These are phyloP conservation scores for Fragum whitleyi DNA, from an alignment of 2,888 invertebrate species.

Conservation along the genomic window DNA sequence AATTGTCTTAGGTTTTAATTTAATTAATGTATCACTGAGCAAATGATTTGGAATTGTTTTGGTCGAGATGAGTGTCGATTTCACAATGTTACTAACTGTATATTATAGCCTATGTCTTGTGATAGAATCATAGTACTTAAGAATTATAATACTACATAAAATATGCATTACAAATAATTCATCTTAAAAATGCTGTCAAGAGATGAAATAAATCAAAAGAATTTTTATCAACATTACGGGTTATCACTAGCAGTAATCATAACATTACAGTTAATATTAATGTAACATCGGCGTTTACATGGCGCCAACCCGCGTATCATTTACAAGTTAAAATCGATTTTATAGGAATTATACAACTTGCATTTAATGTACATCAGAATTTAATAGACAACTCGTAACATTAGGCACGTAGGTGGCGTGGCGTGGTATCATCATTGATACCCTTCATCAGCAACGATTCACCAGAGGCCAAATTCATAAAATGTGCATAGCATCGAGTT, in stretches of 20 bases:
- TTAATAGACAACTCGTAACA: constrained; percentile 6
- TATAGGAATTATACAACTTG: neutral
- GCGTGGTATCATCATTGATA: too few relatives aligned
- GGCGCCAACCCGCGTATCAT: constrained; percentile 38
- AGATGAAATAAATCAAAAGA: constrained; percentile 20
- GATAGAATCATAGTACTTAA: too few relatives aligned
- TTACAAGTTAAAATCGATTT: constrained; percentile 1
- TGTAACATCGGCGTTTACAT: constrained; percentile 30
- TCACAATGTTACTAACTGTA: too few relatives aligned
- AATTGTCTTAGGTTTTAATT: too few relatives aligned
- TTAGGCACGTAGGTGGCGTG: neutral
- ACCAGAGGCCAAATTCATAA: too few relatives aligned
- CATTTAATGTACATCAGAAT: constrained; percentile 18
- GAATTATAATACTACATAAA: neutral
- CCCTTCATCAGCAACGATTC: too few relatives aligned
- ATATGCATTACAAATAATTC: neutral
- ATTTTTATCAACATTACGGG: constrained; percentile 5
- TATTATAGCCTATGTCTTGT: too few relatives aligned
- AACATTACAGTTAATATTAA: constrained; percentile 38
- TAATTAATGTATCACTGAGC: too few relatives aligned
- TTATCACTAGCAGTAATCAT: constrained; percentile 23
- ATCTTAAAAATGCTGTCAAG: constrained; percentile 3
- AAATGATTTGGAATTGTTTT: too few relatives aligned
- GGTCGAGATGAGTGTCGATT: too few relatives aligned
- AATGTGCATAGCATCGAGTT: too few relatives aligned